These are phyloP conservation scores for Aphodius granarius DNA, from an alignment of 2,888 invertebrate species.

Conservation along the genomic window DNA sequence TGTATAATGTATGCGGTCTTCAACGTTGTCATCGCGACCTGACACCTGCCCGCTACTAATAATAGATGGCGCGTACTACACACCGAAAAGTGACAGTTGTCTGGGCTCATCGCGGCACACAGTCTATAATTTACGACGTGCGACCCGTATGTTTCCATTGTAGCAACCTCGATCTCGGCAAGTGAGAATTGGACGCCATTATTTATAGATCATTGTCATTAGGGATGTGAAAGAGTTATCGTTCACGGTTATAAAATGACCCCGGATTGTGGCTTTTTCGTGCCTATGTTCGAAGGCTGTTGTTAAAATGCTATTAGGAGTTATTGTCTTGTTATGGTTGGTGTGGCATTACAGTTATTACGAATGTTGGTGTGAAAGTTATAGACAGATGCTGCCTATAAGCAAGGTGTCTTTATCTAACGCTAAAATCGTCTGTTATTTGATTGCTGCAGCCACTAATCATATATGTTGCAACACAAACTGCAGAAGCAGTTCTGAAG, in stretches of 20 bases:
- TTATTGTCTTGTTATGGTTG: not conserved
- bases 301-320: not conserved
- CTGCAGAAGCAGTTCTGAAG: too few relatives aligned
- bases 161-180: not conserved
- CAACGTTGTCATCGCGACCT: not conserved
- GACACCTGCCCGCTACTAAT: conserved; percentile 9
- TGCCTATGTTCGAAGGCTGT: conserved; percentile 6
- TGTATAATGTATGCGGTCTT: not conserved
- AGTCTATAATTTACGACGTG: conserved; percentile 10
- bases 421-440: too few relatives aligned
- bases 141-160: conserved; percentile 12
- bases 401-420: too few relatives aligned
- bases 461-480: too few relatives aligned
- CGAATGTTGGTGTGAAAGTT: too few relatives aligned
- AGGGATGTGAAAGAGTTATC: not conserved
- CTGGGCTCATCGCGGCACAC: conserved; percentile 1
- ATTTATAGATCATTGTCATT: conserved; percentile 9
- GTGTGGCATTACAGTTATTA: too few relatives aligned
- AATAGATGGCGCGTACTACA: conserved; percentile 6
- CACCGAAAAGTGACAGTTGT: conserved; percentile 12
- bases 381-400: too few relatives aligned
- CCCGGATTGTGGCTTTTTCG: not conserved
- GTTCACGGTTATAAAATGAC: not conserved
- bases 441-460: too few relatives aligned
- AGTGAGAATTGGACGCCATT: conserved; percentile 12